Base-by-base conservation (phyloP, 2,113 vertebrate species). In the Todiramphus chloris region DNA sequence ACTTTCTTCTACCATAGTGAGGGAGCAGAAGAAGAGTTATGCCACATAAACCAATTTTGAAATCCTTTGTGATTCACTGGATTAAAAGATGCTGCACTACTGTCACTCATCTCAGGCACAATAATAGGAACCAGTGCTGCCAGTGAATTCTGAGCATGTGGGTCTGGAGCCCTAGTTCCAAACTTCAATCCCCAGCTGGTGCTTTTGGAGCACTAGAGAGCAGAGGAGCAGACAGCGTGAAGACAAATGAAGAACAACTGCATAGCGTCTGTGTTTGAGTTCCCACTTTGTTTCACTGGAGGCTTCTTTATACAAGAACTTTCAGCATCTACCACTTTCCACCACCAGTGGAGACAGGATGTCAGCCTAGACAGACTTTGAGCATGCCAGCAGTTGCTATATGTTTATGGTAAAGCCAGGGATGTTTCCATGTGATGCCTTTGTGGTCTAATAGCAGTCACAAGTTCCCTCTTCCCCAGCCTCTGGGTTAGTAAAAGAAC, bases 371-470 rank as follows among this genome's bases (percentile, higher is more conserved):
- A 7, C n/a, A 89, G 39, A 50, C 56, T 59, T 51, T 62, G 68
- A 51, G 51, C 10, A 1, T 63, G 74, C 56, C 89, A 75, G 50
- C 41, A 43, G 16, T 39, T 79, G 37, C 66, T 89, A 2, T 7
- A 37, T 13, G 48, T 74, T 67, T 30, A 13, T 6, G 53, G 30
- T 53, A 56, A 78, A 89, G 75, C 28, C 72, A 85, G 50, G 69
- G 19, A 2, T 79, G 30, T 62, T 94, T 79, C 81, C 41, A 50
- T 66, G 28, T 68, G 50, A 31, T 90, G 89, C 60, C 51, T 93
- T 48, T 87, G 27, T 89, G 85, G n/a, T 63, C 51, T 64, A 19
- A 60, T 0, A 56, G 72, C 83, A 96, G 88, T 89, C 96, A 94
- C 83, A 74, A 93, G 94, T 21, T 92, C 27, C 41, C 44, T 64